Percentiles rank a stretch among this genome's conserved stretches.
These are phyloP conservation scores for Pelobates cultripes DNA, from an alignment of 2,797 vertebrate genomes.

Conservation along the genomic window DNA sequence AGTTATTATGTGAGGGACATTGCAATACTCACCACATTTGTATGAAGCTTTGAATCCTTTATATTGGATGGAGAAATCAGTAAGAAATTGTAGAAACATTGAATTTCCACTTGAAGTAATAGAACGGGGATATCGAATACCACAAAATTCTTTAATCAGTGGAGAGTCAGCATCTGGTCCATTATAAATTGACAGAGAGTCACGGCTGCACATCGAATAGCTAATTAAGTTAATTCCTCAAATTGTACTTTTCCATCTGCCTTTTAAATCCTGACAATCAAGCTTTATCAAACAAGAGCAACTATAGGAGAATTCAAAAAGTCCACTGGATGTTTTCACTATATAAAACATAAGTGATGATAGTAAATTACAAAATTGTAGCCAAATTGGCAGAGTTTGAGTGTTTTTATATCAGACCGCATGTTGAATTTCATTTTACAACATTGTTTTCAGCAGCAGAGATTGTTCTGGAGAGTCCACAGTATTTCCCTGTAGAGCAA, in stretches of 20 bases:
- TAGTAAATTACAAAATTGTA: not conserved
- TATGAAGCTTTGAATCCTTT: constrained; percentile 17
- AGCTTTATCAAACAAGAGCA: not conserved
- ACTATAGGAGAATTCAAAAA: no score
- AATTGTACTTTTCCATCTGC: not conserved
- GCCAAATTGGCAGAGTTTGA: no score
- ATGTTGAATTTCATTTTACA: no score
- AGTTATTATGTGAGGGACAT: not conserved
- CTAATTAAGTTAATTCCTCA: not conserved
- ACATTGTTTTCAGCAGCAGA: no score
- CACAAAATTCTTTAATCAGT: not conserved
- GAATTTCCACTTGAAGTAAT: not conserved
- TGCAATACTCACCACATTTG: constrained; percentile 10
- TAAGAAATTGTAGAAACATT: not conserved
- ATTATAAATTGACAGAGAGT: not conserved
- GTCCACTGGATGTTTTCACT: no score
- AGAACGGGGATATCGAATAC: no score
- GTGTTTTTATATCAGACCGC: no score
- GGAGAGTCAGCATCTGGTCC: not conserved
- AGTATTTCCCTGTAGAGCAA: not conserved
- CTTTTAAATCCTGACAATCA: not conserved
- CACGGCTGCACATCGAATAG: not conserved
- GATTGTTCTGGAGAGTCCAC: not conserved
- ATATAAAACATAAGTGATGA: not conserved
- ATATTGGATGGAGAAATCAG: not conserved